These are phyloP conservation scores for Drosophila formosana DNA, from an alignment of 2,888 invertebrate genomes.

Conservation along the genomic window DNA sequence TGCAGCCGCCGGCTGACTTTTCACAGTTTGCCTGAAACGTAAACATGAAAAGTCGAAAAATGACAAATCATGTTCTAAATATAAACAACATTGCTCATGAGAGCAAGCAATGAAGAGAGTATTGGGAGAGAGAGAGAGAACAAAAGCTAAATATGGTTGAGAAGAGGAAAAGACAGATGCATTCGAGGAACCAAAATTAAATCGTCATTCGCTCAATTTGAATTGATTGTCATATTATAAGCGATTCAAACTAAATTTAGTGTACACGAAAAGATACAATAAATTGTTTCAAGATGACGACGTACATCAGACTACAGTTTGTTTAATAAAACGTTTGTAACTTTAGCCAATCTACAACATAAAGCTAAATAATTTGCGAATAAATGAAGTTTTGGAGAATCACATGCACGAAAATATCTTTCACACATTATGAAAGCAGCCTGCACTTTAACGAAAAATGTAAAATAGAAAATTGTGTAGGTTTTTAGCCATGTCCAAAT, in stretches of 20 bases:
- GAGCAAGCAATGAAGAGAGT: constrained; percentile 2
- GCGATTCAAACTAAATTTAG: not conserved
- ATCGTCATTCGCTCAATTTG: constrained; percentile 55
- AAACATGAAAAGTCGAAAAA: constrained; percentile 68
- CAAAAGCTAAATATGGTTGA: constrained; percentile 3
- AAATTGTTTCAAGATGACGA: not conserved
- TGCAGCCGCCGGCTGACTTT: constrained; percentile 69
- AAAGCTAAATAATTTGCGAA: too few species aligned
- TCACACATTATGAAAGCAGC: too few species aligned
- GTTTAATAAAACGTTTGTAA: not conserved
- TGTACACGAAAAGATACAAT: not conserved
- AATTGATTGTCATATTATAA: constrained; percentile 52
- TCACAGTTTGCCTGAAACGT: constrained; percentile 69
- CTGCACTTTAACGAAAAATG: not conserved
- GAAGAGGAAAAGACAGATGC: constrained; percentile 40
- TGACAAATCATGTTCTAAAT: constrained; percentile 79
- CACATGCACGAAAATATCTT: too few species aligned
- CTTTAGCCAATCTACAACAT: too few species aligned
- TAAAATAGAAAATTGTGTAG: constrained; percentile 73
- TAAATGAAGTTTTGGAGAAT: too few species aligned
- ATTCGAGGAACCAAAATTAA: constrained; percentile 34
- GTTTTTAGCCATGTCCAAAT: constrained; percentile 65
- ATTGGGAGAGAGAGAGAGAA: constrained; percentile 14
- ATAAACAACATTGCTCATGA: constrained; percentile 55
- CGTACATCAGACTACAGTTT: not conserved